Conservation (phyloP, 2,888 invertebrate genomes). For the Antitype chi region DNA sequence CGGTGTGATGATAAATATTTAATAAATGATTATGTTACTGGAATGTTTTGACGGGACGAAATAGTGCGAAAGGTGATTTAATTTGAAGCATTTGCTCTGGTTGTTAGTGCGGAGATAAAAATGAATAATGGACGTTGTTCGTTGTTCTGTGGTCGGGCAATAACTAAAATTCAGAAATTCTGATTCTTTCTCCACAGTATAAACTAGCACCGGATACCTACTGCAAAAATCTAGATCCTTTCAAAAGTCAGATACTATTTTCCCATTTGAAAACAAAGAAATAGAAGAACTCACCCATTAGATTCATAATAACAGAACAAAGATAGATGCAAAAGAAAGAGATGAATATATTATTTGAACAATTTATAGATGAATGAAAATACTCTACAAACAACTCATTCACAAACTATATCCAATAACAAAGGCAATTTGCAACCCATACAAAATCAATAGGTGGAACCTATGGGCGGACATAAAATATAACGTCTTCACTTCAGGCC, state of each 20-base stretch:
- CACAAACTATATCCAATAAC: slow-evolving; percentile 2
- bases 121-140: neutral
- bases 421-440: slow-evolving; percentile 22
- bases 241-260: neutral
- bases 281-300: neutral
- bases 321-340: neutral
- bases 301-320: neutral
- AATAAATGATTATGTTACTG: slow-evolving; percentile 25
- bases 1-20: slow-evolving; percentile 32
- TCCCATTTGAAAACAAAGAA: neutral
- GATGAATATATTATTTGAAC: neutral
- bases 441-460: slow-evolving; percentile 32
- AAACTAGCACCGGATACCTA: no score
- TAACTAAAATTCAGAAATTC: neutral
- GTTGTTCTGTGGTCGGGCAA: neutral
- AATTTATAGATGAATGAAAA: neutral
- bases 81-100: slow-evolving; percentile 4
- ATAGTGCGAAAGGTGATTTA: neutral
- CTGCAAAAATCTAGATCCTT: neutral
- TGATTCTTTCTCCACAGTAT: neutral
- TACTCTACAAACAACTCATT: neutral
- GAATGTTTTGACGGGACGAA: neutral
- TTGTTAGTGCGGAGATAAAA: neutral
- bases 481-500: slow-evolving; percentile 61
- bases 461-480: slow-evolving; percentile 65